phyloP scores from a whole-genome alignment of 1,140 invertebrate species.

The Ceratina japonica region DNA sequence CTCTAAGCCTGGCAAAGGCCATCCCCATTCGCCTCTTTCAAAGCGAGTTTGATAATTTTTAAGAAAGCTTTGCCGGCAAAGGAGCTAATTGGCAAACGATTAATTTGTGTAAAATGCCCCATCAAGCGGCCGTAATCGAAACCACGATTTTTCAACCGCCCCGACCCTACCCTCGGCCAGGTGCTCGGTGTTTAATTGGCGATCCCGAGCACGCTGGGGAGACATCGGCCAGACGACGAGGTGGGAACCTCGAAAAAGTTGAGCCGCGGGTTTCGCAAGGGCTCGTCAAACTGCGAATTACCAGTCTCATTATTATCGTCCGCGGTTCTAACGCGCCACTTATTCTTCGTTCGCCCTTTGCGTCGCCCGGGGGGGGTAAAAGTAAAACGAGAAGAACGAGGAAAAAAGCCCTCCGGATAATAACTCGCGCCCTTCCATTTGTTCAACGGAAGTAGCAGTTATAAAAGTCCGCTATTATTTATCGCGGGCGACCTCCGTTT shows the following conservation, averaged over 20 bases:
- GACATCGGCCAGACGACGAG: slow-evolving; percentile 68
- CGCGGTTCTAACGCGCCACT: slow-evolving; percentile 69
- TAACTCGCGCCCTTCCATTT: slow-evolving; percentile 68
- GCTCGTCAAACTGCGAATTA: slow-evolving; percentile 78
- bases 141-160: slow-evolving; percentile 48
- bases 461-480: slow-evolving; percentile 41
- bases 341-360: slow-evolving; percentile 52
- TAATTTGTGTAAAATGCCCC: slow-evolving; percentile 8
- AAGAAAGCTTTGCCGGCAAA: too few relatives aligned
- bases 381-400: slow-evolving; percentile 47
- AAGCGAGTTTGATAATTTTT: too few relatives aligned
- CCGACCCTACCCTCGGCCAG: slow-evolving; percentile 58
- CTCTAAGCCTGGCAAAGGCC: too few relatives aligned
- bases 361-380: neutral
- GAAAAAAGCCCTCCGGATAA: slow-evolving; percentile 62
- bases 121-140: slow-evolving; percentile 50
- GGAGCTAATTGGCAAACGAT: neutral
- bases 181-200: slow-evolving; percentile 75
- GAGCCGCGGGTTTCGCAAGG: slow-evolving; percentile 63
- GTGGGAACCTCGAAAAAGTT: slow-evolving; percentile 69
- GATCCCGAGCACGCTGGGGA: slow-evolving; percentile 68
- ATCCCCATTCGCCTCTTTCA: too few relatives aligned
- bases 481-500: slow-evolving; percentile 18
- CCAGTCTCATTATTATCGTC: slow-evolving; percentile 76
- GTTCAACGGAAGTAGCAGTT: slow-evolving; percentile 9